Evolutionary conservation across 2,888 invertebrate species (phyloP).

Genomic region (Pseudoips prasinana): DNA sequence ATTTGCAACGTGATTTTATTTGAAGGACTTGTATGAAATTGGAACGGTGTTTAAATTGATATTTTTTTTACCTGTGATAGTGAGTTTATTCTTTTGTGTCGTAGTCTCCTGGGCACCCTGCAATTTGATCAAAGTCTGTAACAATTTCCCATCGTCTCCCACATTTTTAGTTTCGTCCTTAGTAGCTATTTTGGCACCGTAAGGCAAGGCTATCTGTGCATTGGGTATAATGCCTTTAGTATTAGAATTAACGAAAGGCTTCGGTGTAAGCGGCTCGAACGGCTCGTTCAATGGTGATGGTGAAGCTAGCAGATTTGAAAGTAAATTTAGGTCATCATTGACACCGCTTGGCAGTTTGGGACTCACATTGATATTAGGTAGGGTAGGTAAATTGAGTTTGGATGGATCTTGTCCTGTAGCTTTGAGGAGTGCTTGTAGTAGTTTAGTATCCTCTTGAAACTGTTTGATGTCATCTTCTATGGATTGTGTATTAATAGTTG

Average conservation of each 20-base stretch:
- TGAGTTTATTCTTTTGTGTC: conserved; percentile 62
- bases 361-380: conserved; percentile 63
- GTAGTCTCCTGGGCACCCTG: conserved; percentile 72
- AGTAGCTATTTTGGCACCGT: conserved; percentile 65
- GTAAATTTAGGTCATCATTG: conserved; percentile 55
- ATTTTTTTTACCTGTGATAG: conserved; percentile 70
- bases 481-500: conserved; percentile 45
- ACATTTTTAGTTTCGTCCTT: conserved; percentile 62
- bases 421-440: conserved; percentile 70
- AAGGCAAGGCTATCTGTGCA: conserved; percentile 50
- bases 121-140: conserved; percentile 75
- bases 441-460: conserved; percentile 74
- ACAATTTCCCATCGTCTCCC: conserved; percentile 68
- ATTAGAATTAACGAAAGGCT: conserved; percentile 36
- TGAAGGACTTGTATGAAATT: too few species aligned
- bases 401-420: conserved; percentile 75
- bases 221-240: conserved; percentile 42
- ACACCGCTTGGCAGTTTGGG: conserved; percentile 39
- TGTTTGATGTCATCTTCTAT: conserved; percentile 74
- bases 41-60: too few species aligned
- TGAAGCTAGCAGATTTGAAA: conserved; percentile 62
- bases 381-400: conserved; percentile 68
- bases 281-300: conserved; percentile 64
- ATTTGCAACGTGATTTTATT: too few species aligned
- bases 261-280: conserved; percentile 57